Base-by-base conservation (phyloP, 2,113 vertebrate species). In the Indicator indicator region DNA sequence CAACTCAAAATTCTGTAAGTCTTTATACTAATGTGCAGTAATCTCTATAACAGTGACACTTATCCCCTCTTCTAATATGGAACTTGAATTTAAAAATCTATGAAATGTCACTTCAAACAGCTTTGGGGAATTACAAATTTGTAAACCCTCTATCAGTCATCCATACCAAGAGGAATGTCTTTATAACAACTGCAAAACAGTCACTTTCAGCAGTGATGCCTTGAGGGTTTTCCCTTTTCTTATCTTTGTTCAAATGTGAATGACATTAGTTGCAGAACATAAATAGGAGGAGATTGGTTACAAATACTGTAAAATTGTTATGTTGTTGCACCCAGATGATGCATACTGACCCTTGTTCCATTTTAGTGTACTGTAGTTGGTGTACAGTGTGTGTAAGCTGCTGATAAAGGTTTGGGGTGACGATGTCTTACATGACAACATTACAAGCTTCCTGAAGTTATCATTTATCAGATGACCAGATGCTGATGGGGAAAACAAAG, bases 11-110 rank as follows among this genome's bases (percentile, higher is more conserved):
- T 90, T 84, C 70, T 93, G 28, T 33, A 92, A 85, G 62, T 58
- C 59, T 81, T 79, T 79, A 48, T 96, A 85, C 44, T 93, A 84
- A 85, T 87, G 13, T 75, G 48, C 55, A 55, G 60, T 95, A 83
- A 89, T 94, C 73, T 91, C 28, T 87, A 0, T 75, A 92, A 78
- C 58, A 84, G 58, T 92, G 85, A 76, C 73, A 74, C 67, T 92
- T 90, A 90, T 94, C 36, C 63, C 17, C 33, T 84, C 44, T 76
- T 94, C 81, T 90, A 82, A 80, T 83, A 83, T 40, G 64, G 28
- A 74, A 46, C 19, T 94, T 79, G 71, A 94, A 76, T 89, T 75
- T 5, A 70, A 88, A 46, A 16, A 64, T 46, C 54, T 91, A 32
- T 70, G 68, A 89, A 88, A 82, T 73, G 18, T 73, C 74, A 26